Percentiles rank a stretch among this genome's conserved stretches.
Conservation (phyloP, 2,113 vertebrate species). For the Trichomycterus rosablanca region DNA sequence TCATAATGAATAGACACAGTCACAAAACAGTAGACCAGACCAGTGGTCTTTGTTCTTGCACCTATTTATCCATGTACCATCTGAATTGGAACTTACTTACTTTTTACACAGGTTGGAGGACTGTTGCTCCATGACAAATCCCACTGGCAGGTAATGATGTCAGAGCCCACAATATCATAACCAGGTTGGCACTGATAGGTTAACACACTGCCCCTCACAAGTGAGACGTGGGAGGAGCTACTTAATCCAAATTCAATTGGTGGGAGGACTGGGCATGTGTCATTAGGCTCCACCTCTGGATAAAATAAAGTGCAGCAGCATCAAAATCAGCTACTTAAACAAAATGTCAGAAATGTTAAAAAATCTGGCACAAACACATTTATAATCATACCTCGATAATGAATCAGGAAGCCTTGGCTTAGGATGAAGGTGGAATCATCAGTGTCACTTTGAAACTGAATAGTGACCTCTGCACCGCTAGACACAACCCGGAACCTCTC, state of each 20-base stretch:
- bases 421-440: conserved; percentile 79
- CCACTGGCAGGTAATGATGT: conserved; percentile 92
- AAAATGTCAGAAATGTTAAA: background rate
- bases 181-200: conserved; percentile 90
- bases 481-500: conserved; percentile 82
- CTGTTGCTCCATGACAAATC: conserved; percentile 87
- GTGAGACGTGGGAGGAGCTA: conserved; percentile 80
- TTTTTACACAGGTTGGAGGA: conserved; percentile 83
- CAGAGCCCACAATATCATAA: conserved; percentile 85
- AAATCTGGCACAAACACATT: background rate
- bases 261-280: conserved; percentile 81
- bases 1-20: background rate
- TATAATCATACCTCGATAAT: conserved; percentile 73
- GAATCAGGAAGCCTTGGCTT: conserved; percentile 85
- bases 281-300: conserved; percentile 86
- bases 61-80: too few relatives aligned
- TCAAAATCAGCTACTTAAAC: background rate
- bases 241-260: conserved; percentile 84
- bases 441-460: conserved; percentile 86
- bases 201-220: conserved; percentile 84
- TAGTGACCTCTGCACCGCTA: conserved; percentile 80
- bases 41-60: too few relatives aligned
- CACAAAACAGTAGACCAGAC: too few relatives aligned
- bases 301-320: conserved; percentile 1
- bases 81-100: conserved; percentile 68